Conservation (phyloP, 2,113 vertebrate genomes). For the mouse (Mus musculus) region DNA sequence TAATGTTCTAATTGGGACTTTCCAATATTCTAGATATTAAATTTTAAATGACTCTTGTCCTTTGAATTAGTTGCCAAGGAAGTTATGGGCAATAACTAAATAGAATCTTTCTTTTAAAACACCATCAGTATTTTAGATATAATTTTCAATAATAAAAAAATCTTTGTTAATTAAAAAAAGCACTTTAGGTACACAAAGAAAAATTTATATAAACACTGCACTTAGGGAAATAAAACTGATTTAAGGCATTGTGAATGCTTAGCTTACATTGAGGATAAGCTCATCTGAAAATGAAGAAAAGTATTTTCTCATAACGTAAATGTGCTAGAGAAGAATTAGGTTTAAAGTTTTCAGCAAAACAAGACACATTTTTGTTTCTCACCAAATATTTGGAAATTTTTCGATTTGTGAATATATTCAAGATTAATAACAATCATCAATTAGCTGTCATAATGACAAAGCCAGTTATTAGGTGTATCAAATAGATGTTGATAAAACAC, state of each 20-base stretch:
- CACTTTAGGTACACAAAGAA: conserved; percentile 15
- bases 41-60: conserved; percentile 67
- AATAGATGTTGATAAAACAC: neutral
- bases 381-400: neutral
- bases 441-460: conserved; percentile 47
- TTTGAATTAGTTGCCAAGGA: conserved; percentile 70
- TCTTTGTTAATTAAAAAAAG: conserved; percentile 72
- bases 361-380: conserved; percentile 32
- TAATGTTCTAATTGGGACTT: conserved; percentile 74
- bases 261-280: conserved; percentile 39
- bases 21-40: conserved; percentile 67
- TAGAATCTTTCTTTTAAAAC: conserved; percentile 56
- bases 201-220: conserved; percentile 61
- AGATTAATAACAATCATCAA: conserved; percentile 57
- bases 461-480: neutral
- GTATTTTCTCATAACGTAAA: conserved; percentile 53
- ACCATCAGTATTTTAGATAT: conserved; percentile 46
- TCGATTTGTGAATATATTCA: conserved; percentile 10
- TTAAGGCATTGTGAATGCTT: conserved; percentile 11
- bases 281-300: conserved; percentile 49
- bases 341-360: conserved; percentile 36
- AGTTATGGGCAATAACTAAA: conserved; percentile 64
- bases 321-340: neutral
- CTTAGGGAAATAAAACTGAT: conserved; percentile 64
- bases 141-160: conserved; percentile 71